Percentiles rank a stretch among this genome's conserved stretches.
Conservation (phyloP, 2,888 invertebrate species). For the Anorthoa munda region DNA sequence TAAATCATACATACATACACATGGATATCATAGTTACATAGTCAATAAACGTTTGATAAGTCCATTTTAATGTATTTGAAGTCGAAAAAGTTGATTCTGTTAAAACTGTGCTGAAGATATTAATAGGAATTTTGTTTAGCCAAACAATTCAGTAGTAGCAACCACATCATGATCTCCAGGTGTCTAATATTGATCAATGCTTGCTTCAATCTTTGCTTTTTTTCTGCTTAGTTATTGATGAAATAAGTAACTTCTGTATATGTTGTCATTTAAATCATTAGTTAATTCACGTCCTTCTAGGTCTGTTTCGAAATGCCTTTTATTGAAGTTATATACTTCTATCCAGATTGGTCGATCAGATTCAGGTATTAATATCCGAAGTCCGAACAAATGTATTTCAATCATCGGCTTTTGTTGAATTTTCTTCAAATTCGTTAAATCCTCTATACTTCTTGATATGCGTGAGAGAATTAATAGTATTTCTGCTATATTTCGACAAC, state of each 20-base stretch:
- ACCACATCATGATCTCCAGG: background rate
- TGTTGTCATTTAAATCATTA: no score
- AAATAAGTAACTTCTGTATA: no score
- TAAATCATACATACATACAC: conserved; percentile 34
- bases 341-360: background rate
- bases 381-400: background rate
- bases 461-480: conserved; percentile 36
- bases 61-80: background rate
- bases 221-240: no score
- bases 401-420: background rate
- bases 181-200: background rate
- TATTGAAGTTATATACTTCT: background rate
- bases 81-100: background rate
- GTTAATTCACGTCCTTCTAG: no score
- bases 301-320: background rate
- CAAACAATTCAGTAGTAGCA: background rate
- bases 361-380: background rate
- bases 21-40: conserved; percentile 7
- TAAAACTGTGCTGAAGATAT: background rate
- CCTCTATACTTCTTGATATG: background rate
- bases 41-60: background rate
- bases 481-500: conserved; percentile 46
- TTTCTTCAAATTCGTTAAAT: background rate
- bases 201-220: no score
- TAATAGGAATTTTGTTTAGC: background rate